Evolutionary conservation across 2,113 vertebrate species (phyloP).

Genomic region (Climacteris rufus): DNA sequence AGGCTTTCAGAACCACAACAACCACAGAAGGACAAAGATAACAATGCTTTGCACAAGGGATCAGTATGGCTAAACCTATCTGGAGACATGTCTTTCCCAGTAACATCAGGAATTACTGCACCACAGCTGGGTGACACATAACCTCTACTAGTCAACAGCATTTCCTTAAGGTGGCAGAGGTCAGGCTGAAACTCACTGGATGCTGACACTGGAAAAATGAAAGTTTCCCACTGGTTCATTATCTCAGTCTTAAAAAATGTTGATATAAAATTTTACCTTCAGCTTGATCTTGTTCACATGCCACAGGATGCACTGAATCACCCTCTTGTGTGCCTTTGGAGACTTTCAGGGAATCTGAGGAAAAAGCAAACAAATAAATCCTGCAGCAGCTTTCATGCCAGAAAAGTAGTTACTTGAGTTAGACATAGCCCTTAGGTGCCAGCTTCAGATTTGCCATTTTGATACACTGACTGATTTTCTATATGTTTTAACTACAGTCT

Average conservation of each 20-base stretch:
- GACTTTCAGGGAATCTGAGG: conserved; percentile 61
- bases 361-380: conserved; percentile 9
- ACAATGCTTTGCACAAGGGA: neutral
- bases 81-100: neutral
- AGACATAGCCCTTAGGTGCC: neutral
- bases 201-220: neutral
- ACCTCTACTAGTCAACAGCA: neutral
- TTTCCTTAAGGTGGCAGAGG: neutral
- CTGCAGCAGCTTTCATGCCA: neutral
- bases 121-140: neutral
- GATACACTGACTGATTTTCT: neutral
- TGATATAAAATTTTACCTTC: conserved; percentile 49
- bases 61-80: neutral
- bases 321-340: neutral
- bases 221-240: neutral
- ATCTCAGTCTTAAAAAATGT: neutral
- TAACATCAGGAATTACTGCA: neutral
- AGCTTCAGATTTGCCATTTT: neutral
- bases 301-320: conserved; percentile 6
- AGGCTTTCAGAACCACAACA: neutral
- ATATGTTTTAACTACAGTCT: neutral
- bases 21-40: neutral
- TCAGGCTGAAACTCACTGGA: neutral
- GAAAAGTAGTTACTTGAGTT: neutral
- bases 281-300: conserved; percentile 48